Base-by-base conservation (phyloP, 2,888 invertebrate species). In the Drepanosiphum platanoidis region DNA sequence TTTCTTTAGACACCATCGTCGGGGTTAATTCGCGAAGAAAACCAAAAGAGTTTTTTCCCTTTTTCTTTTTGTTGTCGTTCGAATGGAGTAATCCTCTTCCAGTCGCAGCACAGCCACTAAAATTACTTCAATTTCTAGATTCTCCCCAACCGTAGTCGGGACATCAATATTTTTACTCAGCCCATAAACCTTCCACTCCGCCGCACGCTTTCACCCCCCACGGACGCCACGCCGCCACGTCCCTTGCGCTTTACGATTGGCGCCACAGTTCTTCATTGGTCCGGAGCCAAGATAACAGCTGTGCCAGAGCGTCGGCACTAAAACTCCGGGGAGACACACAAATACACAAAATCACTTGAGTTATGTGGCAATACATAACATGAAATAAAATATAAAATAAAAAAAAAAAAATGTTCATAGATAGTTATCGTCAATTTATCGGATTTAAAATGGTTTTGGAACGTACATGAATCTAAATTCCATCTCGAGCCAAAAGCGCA, bases 281-380 rank as follows among this genome's bases (percentile, higher is more conserved):
- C 30, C 75, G 75, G 66, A 75, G 83, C 83, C 83, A 84, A 84
- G 75, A 84, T 66, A 83, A 83, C 83, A 84, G 75, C 83, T 84
- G 66, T 68, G 52, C 83, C 83, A 74, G 46, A 66, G 83, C 68
- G 64, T 2, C 34, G 46, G 66, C 46, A 52, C 52, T 77, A 84
- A 75, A 75, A 84, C 83, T 39, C n/a, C 30, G 30, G 18, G 30
- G 34, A 34, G 68, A 79, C 52, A 46, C 66, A 46, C 42, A 68
- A 61, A 61, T 66, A 30, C 71, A 61, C 39, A 30, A 72, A 72
- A 72, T 82, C 72, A n/a, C 61, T 72, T 30, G 71, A 82, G n/a
- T 70, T 80, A 70, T 71, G 80, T 58, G 70, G 27, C n/a, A 27
- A 68, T 70, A 34, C 27, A 5, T 18, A 52, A 36, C n/a, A 15